Percentiles rank a stretch among this genome's conserved stretches.
Evolutionary conservation across 2,113 vertebrate species (phyloP).

Genomic region (Solea solea): DNA sequence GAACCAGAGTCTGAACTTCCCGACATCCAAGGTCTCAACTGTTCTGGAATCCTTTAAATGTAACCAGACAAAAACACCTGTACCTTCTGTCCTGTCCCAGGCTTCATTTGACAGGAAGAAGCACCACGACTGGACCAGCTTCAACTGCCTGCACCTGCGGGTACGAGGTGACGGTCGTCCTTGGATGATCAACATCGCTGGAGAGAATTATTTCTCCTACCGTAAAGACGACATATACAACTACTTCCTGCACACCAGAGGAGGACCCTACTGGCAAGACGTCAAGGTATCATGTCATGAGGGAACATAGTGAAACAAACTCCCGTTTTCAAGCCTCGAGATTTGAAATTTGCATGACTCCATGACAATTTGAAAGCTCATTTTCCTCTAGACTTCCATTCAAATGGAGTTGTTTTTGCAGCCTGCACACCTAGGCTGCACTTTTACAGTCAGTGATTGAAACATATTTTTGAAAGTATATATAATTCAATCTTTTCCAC

Average conservation of each 20-base stretch:
- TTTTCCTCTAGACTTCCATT: no score
- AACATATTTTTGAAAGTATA: no score
- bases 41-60: background rate
- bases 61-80: background rate
- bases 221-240: slow-evolving; percentile 89
- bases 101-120: slow-evolving; percentile 86
- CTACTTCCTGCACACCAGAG: slow-evolving; percentile 94
- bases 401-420: no score
- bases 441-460: no score
- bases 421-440: no score
- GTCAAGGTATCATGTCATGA: slow-evolving; percentile 82
- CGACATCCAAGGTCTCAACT: no score
- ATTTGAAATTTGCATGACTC: no score
- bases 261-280: slow-evolving; percentile 98
- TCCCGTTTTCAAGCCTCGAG: no score
- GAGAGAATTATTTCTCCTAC: slow-evolving; percentile 85
- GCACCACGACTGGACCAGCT: slow-evolving; percentile 87
- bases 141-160: slow-evolving; percentile 90
- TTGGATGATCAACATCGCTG: slow-evolving; percentile 92
- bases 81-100: slow-evolving; percentile 63
- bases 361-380: no score
- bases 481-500: background rate
- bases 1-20: no score
- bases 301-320: background rate
- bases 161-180: slow-evolving; percentile 94